Base-by-base conservation (phyloP, 2,888 invertebrate species). In the Drosophila robusta region DNA sequence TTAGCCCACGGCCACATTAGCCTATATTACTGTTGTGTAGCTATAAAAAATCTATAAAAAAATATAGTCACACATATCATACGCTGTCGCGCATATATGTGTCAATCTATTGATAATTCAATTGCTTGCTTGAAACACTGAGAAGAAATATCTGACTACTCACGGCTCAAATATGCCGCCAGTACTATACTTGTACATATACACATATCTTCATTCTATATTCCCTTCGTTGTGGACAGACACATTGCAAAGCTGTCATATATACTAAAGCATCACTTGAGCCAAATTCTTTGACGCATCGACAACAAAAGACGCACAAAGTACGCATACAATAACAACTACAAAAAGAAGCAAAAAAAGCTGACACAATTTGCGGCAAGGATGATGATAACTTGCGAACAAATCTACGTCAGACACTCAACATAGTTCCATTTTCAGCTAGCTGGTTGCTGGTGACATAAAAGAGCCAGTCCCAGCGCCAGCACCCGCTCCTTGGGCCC, bases 261-360 rank as follows among this genome's bases (percentile, higher is more conserved):
- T 49, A 38, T 36, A 54, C 51, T 32, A 57, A 71, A 57, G 75
- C 62, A 66, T 61, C 86, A 72, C 83, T 89, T 83, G 89, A 78
- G 67, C 83, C 67, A 81, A 75, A 89, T 84, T 89, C 86, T 70
- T 75, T 87, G 88, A 67, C 72, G 88, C 88, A 87, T 85, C 69
- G 71, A 65, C 61, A 67, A 75, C 62, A 83, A 75, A 87, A 84
- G 80, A 66, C 61, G 55, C 64, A 61, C 64, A 83, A 66, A 79
- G 66, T 56, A 52, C 7, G 56, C 46, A 39, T 29, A 56, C 49
- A 39, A 70, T 52, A 60, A 44, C 61, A 60, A 39, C 56, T 34
- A 22, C 22, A 22, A 22, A 22, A 29, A 29, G 1, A 50, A 56
- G 49, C 52, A 18, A 38, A 45, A 38, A 45, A 63, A 63, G 75